Evolutionary conservation across 2,113 vertebrate species (phyloP), one percentile per base, ranked within the genome.

Genomic region (Tragelaphus strepsiceros): DNA sequence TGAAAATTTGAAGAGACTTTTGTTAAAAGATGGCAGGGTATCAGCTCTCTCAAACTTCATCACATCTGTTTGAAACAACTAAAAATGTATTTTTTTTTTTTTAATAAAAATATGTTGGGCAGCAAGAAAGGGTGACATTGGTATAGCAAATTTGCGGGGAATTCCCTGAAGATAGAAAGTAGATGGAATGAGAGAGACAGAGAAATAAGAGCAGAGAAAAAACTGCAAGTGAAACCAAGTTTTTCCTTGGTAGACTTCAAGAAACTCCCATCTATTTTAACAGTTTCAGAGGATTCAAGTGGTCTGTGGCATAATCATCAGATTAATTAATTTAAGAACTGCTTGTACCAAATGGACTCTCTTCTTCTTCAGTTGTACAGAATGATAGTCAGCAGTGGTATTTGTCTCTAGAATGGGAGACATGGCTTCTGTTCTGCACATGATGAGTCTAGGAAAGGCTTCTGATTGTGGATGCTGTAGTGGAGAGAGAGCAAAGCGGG

Each of bases 1-100:
- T 86, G 26, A 91, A 94, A 95, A 49, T 82, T 82, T 94, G 91
- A 96, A 61, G 35, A 95, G 62, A 56, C 21, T 94, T 94, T 81
- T 92, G 11, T 35, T 86, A 77, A 84, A 91, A 78, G 32, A 95
- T 89, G 94, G 21, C 12, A 78, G 59, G 54, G 35, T 71, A 71
- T 86, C 13, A 88, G 0, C 54, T 93, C 10, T 81, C 30, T 26
- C 24, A 77, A 11, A 62, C 19, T 92, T 90, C 32, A 30, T 39
- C 28, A 43, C 46, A 62, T 58, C 4, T 88, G 10, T 78, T 43
- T 94, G 43, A 88, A 84, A 71, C 80, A 39, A 88, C n/a, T 90
- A 49, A 67, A 94, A 74, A 59, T 85, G 2, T 64, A 26, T 61
- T 89, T 83, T 30, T 32, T 43, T n/a, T n/a, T 49, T 81, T 32